Evolutionary conservation across 2,797 vertebrate species (phyloP).

Genomic region (Buphagus erythrorhynchus): DNA sequence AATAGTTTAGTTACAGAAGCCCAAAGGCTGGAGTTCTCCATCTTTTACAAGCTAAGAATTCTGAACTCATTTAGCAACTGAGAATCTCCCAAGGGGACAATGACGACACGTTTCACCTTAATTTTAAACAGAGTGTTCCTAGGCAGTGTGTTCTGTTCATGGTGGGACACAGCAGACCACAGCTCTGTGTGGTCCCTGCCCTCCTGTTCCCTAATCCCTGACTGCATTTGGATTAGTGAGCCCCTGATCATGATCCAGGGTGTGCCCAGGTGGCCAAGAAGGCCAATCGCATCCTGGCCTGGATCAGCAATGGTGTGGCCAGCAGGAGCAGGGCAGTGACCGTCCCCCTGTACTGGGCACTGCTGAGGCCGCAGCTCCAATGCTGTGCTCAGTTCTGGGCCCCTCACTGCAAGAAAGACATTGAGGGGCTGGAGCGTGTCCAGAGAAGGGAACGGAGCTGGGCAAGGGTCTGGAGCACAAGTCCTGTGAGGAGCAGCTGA

Average conservation of each 20-base stretch:
- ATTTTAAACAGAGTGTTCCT: not conserved
- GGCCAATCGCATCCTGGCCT: not conserved
- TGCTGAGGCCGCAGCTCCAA: not conserved
- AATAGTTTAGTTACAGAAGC: constrained; percentile 16
- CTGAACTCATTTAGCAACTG: constrained; percentile 6
- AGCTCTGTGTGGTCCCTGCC: not conserved
- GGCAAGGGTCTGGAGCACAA: not conserved
- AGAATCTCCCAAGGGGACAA: not conserved
- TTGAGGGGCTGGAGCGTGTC: not conserved
- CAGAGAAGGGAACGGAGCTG: not conserved
- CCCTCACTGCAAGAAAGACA: not conserved
- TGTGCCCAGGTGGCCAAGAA: not conserved
- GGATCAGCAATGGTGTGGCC: not conserved
- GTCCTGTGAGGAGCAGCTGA: not conserved
- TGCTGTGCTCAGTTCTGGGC: not conserved
- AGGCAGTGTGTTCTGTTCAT: not conserved
- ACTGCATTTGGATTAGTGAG: fast-evolving
- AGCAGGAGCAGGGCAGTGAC: not conserved
- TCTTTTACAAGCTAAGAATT: not conserved
- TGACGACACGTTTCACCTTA: not conserved
- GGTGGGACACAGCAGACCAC: not conserved
- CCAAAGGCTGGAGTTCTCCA: not conserved
- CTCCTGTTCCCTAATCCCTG: fast-evolving
- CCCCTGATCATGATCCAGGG: fast-evolving
- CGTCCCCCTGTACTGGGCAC: not conserved